A percentile compares a stretch with the other conserved stretches of the same genome.
Conservation (phyloP, 2,888 invertebrate genomes). For the Ectemnius lituratus region DNA sequence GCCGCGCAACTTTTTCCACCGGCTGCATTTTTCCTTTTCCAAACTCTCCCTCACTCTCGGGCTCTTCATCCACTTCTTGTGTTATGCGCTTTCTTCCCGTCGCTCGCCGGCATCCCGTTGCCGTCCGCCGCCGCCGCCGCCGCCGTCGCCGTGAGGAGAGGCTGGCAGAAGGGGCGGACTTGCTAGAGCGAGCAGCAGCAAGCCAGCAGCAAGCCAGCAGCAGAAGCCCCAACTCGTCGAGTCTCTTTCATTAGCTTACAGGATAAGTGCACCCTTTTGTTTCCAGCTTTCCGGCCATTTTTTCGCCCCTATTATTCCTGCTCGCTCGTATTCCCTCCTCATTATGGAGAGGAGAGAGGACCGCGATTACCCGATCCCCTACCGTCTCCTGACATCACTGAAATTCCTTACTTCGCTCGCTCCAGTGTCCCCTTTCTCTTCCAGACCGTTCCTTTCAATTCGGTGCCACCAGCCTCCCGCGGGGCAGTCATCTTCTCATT, state of each 20-base stretch:
- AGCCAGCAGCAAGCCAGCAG: neutral
- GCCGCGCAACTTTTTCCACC: neutral
- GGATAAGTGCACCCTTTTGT: constrained; percentile 1
- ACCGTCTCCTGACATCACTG: neutral
- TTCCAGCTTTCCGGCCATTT: neutral
- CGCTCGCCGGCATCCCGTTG: no score
- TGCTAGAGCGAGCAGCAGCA: neutral
- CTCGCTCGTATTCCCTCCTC: neutral
- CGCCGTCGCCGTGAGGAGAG: no score
- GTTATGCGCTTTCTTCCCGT: no score
- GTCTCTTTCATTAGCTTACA: constrained; percentile 12
- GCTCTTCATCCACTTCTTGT: neutral
- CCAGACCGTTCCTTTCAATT: constrained; percentile 19
- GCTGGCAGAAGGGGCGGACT: neutral
- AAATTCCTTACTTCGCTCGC: neutral
- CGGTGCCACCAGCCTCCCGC: constrained; percentile 24
- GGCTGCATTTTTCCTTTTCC: neutral
- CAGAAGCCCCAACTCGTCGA: constrained; percentile 8
- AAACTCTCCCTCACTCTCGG: constrained; percentile 6
- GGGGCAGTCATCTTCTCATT: constrained; percentile 32
- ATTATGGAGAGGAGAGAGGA: neutral
- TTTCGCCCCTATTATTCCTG: constrained; percentile 8
- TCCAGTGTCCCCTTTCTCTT: neutral
- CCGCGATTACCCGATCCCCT: neutral
- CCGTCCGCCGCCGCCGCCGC: neutral